Conservation (phyloP, 2,797 vertebrate species). For the Premnoplex brunnescens region DNA sequence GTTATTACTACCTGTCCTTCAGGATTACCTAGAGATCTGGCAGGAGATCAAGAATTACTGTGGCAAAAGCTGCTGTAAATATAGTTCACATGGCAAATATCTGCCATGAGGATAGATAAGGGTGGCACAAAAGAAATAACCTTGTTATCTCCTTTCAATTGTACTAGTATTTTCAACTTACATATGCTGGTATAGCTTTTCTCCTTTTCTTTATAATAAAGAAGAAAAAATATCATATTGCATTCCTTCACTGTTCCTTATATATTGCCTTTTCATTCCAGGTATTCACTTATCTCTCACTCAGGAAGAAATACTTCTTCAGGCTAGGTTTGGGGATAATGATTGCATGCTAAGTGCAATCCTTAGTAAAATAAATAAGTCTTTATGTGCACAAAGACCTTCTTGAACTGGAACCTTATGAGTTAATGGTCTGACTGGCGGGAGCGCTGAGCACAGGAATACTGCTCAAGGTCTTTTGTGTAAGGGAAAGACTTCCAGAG, state of each 20-base stretch:
- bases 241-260: background rate
- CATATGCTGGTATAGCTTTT: background rate
- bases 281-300: background rate
- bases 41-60: background rate
- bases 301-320: background rate
- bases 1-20: background rate
- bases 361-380: background rate
- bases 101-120: background rate
- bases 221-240: background rate
- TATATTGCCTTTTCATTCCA: background rate
- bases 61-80: background rate
- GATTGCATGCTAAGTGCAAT: background rate
- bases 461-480: background rate
- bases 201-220: background rate
- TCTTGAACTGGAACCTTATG: background rate
- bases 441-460: background rate
- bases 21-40: background rate
- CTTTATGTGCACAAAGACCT: background rate
- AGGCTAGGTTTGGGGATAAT: background rate
- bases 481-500: background rate
- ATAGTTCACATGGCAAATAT: background rate
- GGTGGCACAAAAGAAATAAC: background rate
- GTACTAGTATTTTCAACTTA: background rate
- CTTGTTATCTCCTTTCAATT: background rate
- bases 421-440: background rate